Evolutionary conservation across 2,113 vertebrate species (phyloP), one percentile per base, ranked within the genome.

Genomic region (Cyrtonyx montezumae): DNA sequence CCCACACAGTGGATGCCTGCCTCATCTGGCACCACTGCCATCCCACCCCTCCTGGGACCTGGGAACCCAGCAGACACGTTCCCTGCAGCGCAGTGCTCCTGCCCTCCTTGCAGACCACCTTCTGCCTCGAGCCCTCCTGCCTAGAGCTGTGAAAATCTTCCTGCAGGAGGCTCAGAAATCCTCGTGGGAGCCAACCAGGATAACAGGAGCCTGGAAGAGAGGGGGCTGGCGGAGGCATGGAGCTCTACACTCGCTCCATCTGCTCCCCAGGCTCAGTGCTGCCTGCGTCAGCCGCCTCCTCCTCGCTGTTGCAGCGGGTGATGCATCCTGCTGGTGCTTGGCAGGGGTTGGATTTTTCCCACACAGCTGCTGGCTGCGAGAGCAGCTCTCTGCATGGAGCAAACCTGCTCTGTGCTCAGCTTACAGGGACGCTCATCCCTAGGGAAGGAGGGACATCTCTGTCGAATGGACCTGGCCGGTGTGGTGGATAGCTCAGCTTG

Each of bases 231-330:
- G 79, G 55, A 91, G 46, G 67, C 59, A 37, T 4, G 30, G 70
- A 87, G 34, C 70, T 84, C 69, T 61, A 2, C 1, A 58, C 30
- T 68, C 28, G 34, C 63, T 95, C 85, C 91, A 90, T 94, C 92
- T 93, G 88, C 63, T 93, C 68, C 40, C 85, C 79, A 93, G 92
- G 82, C 76, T 30, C 59, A 83, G 94, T 71, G 63, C 76, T 94
- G 90, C 92, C 81, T 82, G 62, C 70, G 78, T 55, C 90, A 84
- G 78, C 58, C 66, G 55, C 55, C 56, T 89, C 79, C 86, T 90
- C 66, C 81, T 68, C 14, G 0, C 58, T 40, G 79, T 37, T 5
- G 23, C 51, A 80, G 30, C 23, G 34, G 80, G 76, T 1, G 1
- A 76, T 23, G 1, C 45, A 78, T 87, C 84, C 81, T 84, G 84